These are phyloP conservation scores for Mythimna lalbum DNA, from an alignment of 2,888 invertebrate species.

Conservation along the genomic window DNA sequence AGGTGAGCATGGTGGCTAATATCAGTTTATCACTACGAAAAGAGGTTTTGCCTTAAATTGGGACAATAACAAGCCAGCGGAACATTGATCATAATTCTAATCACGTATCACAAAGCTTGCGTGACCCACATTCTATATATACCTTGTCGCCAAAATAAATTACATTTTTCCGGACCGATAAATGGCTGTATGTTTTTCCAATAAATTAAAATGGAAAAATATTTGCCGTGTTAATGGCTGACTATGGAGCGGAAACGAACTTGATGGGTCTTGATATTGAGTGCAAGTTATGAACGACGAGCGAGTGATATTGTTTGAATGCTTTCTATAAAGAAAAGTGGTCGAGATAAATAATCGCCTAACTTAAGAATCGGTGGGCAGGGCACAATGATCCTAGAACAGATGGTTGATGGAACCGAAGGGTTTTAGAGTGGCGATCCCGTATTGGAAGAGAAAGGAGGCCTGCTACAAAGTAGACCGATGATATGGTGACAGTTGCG, in stretches of 20 bases:
- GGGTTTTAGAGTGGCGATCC: no score
- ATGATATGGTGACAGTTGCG: no score
- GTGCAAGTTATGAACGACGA: slow-evolving; percentile 40
- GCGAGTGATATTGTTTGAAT: background rate
- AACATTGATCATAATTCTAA: slow-evolving; percentile 39
- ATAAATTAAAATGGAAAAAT: slow-evolving; percentile 72
- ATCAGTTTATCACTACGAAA: background rate
- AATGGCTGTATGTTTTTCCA: slow-evolving; percentile 33
- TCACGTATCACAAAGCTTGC: slow-evolving; percentile 38
- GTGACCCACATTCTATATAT: slow-evolving; percentile 51
- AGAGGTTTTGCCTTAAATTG: slow-evolving; percentile 2
- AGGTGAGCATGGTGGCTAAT: background rate
- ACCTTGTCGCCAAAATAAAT: slow-evolving; percentile 33
- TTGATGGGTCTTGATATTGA: slow-evolving; percentile 63
- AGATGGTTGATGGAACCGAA: no score
- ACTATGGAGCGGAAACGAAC: slow-evolving; percentile 70
- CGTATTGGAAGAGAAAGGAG: no score
- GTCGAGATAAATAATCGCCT: background rate
- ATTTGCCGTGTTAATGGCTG: slow-evolving; percentile 74
- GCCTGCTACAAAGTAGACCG: no score
- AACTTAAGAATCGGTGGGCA: no score
- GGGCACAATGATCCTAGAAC: no score
- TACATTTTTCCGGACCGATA: slow-evolving; percentile 38
- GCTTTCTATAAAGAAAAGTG: background rate
- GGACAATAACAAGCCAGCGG: slow-evolving; percentile 5